Percentiles rank a stretch among this genome's conserved stretches.
These are phyloP conservation scores for Papilio dardanus DNA, from an alignment of 1,140 invertebrate genomes.

Conservation along the genomic window DNA sequence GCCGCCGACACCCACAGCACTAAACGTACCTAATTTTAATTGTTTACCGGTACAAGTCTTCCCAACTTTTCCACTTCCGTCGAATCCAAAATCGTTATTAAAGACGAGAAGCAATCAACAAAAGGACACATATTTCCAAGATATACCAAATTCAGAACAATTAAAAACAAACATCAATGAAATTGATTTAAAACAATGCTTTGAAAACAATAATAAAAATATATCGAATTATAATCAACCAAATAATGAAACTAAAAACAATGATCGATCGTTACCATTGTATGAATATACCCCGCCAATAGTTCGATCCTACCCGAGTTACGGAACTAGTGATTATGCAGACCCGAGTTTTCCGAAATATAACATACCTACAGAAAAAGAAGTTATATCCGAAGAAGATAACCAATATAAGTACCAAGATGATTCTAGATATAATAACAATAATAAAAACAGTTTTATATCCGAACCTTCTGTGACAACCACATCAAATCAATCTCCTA, in stretches of 20 bases:
- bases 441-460: background rate
- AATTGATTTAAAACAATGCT: slow-evolving; percentile 19
- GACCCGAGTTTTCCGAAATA: background rate
- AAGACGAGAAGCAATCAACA: slow-evolving; percentile 68
- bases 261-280: slow-evolving; percentile 48
- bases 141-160: slow-evolving; percentile 9
- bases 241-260: slow-evolving; percentile 43
- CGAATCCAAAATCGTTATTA: slow-evolving; percentile 78
- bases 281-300: slow-evolving; percentile 49
- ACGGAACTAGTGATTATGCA: slow-evolving; percentile 52
- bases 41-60: slow-evolving; percentile 79
- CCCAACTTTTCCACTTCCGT: slow-evolving; percentile 74
- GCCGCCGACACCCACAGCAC: slow-evolving; percentile 57
- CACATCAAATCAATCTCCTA: background rate
- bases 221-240: slow-evolving; percentile 32
- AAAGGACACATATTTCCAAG: slow-evolving; percentile 46
- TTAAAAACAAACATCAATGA: slow-evolving; percentile 10
- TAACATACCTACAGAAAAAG: background rate
- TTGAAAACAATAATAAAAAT: slow-evolving; percentile 43
- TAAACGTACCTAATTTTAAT: slow-evolving; percentile 72
- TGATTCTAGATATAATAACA: background rate
- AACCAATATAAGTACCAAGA: slow-evolving; percentile 18
- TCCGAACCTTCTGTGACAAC: slow-evolving; percentile 27
- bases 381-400: background rate
- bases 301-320: slow-evolving; percentile 39